Conservation (phyloP, 2,797 vertebrate genomes). For the Semaprochilodus insignis region DNA sequence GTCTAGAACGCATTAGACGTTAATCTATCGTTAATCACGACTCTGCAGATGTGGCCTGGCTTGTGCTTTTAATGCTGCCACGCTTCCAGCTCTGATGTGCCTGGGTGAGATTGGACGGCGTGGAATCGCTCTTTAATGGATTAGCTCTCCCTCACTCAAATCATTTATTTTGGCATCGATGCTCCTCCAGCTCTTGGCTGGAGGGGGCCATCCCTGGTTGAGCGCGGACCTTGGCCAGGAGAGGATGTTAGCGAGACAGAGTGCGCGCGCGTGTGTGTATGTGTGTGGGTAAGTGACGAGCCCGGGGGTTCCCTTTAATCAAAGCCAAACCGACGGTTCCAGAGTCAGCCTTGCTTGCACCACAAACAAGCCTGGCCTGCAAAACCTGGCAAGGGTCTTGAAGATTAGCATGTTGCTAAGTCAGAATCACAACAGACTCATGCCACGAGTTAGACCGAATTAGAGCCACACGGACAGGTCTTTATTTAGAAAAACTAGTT, state of each 20-base stretch:
- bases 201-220: conserved; percentile 44
- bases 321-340: conserved; percentile 47
- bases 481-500: background rate
- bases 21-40: conserved; percentile 51
- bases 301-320: conserved; percentile 56
- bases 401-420: conserved; percentile 11
- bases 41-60: conserved; percentile 34
- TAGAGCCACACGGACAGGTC: conserved; percentile 21
- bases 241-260: conserved; percentile 46
- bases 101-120: conserved; percentile 38
- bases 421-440: conserved; percentile 9
- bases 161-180: conserved; percentile 55
- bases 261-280: conserved; percentile 35
- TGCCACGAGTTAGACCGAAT: conserved; percentile 12
- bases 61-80: conserved; percentile 36
- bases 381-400: conserved; percentile 20
- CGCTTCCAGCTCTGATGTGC: conserved; percentile 51
- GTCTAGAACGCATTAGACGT: conserved; percentile 29
- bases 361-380: conserved; percentile 33
- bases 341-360: conserved; percentile 39
- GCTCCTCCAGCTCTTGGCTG: conserved; percentile 49
- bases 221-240: conserved; percentile 41
- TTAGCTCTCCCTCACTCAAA: conserved; percentile 53
- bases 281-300: conserved; percentile 42
- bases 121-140: conserved; percentile 53